Evolutionary conservation across 2,797 vertebrate genomes (phyloP).

Genomic region (Sebastes umbrosus): DNA sequence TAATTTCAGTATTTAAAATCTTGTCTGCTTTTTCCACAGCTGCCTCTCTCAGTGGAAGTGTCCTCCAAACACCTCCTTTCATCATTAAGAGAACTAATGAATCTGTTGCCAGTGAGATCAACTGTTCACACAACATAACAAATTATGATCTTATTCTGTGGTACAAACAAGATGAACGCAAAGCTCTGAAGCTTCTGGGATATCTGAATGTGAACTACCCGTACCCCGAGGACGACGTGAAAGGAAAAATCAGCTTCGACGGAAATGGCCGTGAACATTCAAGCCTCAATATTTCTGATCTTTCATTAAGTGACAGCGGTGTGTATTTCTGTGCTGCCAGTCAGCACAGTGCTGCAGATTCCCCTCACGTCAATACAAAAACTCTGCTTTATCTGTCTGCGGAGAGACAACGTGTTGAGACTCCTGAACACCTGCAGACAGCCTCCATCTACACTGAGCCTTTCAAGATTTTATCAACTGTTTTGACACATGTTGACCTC

Average conservation of each 20-base stretch:
- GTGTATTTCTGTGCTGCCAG: not conserved
- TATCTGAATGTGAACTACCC: not conserved
- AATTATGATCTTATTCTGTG: conserved; percentile 37
- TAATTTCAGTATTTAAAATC: fast-evolving
- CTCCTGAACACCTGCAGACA: conserved; percentile 18
- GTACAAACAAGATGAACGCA: conserved; percentile 46
- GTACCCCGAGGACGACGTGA: not conserved
- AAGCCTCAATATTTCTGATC: conserved; percentile 21
- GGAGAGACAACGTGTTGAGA: not conserved
- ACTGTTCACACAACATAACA: conserved; percentile 33
- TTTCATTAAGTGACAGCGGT: conserved; percentile 28
- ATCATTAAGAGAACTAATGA: conserved; percentile 28
- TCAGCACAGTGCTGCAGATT: too few relatives aligned
- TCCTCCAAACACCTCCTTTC: conserved; percentile 23
- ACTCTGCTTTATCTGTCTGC: not conserved
- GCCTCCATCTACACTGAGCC: not conserved
- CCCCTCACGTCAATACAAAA: too few relatives aligned
- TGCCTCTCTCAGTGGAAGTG: not conserved
- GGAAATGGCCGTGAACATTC: not conserved
- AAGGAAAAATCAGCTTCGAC: conserved; percentile 10
- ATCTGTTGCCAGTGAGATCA: conserved; percentile 26
- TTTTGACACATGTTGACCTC: not conserved
- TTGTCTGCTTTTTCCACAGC: conserved; percentile 6
- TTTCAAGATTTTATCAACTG: not conserved
- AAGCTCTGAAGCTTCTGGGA: conserved; percentile 14